phyloP scores from a whole-genome alignment of 2,797 vertebrate species.

The Hydrocynus forskahlii region DNA sequence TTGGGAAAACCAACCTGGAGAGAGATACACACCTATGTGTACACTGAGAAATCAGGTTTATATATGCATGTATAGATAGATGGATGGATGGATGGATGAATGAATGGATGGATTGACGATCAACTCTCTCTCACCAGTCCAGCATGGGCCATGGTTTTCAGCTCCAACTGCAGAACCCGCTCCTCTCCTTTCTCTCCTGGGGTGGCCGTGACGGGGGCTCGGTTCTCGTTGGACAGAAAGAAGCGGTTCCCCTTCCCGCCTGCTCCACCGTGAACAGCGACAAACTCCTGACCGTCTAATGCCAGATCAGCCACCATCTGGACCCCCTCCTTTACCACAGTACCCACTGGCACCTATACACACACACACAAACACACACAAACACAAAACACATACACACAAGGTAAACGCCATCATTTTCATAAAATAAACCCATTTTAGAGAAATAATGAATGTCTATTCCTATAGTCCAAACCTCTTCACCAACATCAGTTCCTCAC shows the following conservation, averaged over 20 bases:
- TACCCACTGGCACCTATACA: constrained; percentile 89
- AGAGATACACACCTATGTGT: background rate
- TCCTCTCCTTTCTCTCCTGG: constrained; percentile 85
- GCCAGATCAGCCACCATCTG: constrained; percentile 82
- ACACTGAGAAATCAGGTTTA: too few species aligned
- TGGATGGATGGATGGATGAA: too few species aligned
- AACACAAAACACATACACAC: too few species aligned
- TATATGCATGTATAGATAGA: too few species aligned
- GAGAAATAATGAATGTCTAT: too few species aligned
- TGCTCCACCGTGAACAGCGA: constrained; percentile 86
- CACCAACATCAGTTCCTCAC: too few species aligned
- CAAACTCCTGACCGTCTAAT: constrained; percentile 80
- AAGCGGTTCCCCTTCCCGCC: constrained; percentile 96
- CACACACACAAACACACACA: background rate
- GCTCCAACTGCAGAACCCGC: constrained; percentile 85
- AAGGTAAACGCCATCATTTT: too few species aligned
- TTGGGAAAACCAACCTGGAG: constrained; percentile 95
- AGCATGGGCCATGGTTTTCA: constrained; percentile 92
- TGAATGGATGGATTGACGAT: too few species aligned
- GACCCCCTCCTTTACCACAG: constrained; percentile 86
- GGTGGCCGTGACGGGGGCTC: constrained; percentile 82
- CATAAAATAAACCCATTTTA: too few species aligned
- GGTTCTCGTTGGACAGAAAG: constrained; percentile 92
- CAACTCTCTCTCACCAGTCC: constrained; percentile 83
- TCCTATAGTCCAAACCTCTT: too few species aligned